These are phyloP conservation scores for Drosophila setosimentum DNA, from an alignment of 2,888 invertebrate genomes.

Conservation along the genomic window DNA sequence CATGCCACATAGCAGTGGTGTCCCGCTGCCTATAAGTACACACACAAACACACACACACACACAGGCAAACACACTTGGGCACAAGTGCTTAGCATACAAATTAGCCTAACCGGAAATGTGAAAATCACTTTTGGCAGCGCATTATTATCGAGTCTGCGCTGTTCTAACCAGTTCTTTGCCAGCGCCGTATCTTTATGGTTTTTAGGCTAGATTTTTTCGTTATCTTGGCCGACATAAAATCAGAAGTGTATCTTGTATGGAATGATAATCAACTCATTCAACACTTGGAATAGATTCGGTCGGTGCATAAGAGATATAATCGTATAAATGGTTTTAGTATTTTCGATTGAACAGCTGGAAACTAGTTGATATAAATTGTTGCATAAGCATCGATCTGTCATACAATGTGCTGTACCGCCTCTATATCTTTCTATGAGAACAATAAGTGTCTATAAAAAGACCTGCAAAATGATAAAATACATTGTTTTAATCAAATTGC, in stretches of 20 bases:
- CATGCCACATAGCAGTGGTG: constrained; percentile 27
- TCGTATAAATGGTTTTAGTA: not conserved
- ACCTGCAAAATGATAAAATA: not conserved
- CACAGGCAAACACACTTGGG: constrained; percentile 19
- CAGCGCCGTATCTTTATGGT: constrained; percentile 12
- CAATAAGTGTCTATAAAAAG: not conserved
- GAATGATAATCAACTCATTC: constrained; percentile 55
- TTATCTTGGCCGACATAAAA: constrained; percentile 13
- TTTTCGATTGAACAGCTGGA: not conserved
- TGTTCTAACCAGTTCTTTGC: constrained; percentile 6
- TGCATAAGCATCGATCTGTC: not conserved
- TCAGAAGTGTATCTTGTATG: constrained; percentile 4
- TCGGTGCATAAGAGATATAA: not conserved
- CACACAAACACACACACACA: constrained; percentile 5
- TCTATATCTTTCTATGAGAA: not conserved
- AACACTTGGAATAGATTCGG: not conserved
- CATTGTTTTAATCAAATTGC: not conserved
- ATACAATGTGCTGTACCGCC: not conserved
- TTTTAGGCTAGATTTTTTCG: not conserved
- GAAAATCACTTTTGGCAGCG: constrained; percentile 76
- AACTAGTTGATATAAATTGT: not conserved
- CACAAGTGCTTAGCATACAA: constrained; percentile 77
- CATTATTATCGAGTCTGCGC: constrained; percentile 69
- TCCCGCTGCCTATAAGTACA: constrained; percentile 22
- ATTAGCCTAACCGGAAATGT: constrained; percentile 73